Base-by-base conservation (phyloP, 2,113 vertebrate genomes). In the Argyrosomus japonicus region DNA sequence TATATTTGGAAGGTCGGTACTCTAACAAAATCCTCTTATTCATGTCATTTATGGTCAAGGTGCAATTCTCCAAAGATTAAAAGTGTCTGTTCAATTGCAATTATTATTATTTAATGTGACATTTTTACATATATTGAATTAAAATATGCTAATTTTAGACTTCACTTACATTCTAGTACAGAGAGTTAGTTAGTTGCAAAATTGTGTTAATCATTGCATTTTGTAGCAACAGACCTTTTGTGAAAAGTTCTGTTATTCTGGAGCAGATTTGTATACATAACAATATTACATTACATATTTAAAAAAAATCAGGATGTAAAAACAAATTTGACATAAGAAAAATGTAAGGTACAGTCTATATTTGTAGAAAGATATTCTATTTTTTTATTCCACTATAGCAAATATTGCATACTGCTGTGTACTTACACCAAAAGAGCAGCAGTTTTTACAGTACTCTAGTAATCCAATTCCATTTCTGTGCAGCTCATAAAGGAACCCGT, bases 401-500 rank as follows among this genome's bases (percentile, higher is more conserved):
- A 57, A 63, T 2, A 14, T 1, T 18, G 17, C 65, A 29, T 21
- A 21, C 14, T 47, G 45, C 45, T 40, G 13, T 40, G 15, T 17
- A 53, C 54, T 61, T 19, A 40, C 43, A 43, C 19, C 56, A 73
- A 70, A 63, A 71, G 69, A 84, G 32, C 67, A 70, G 25, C 29
- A 7, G 18, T 29, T 58, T 77, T 68, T n/a, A 12, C 53, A 64
- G 14, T 25, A 56, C 19, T 58, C 43, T 23, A 2, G 50, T 79
- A 29, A 72, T 69, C 84, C 81, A 61, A 73, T 68, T 79, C 61
- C 0, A 51, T 72, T 32, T 72, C 32, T 54, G 48, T 64, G 47
- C 58, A 57, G 74, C 60, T 67, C 58, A 62, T 76, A 8, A 87
- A 89, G 73, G 75, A 81, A 75, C 70, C 77, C 21, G n/a, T 87